Conservation (phyloP, 1,140 invertebrate species). For the Pachypsylla venusta region DNA sequence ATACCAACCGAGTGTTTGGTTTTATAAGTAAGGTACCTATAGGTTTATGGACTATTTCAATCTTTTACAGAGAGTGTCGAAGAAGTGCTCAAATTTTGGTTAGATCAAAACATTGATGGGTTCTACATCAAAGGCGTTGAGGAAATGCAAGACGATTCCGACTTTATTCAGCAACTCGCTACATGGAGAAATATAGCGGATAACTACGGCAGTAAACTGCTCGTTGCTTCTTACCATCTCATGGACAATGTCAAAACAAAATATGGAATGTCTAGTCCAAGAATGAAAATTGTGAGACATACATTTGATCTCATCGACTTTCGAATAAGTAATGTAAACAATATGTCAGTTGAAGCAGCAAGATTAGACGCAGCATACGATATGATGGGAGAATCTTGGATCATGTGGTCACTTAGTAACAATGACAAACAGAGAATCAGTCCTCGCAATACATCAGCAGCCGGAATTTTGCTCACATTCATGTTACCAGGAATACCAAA, state of each 20-base stretch:
- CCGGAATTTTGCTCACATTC: conserved; percentile 47
- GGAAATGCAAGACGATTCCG: conserved; percentile 26
- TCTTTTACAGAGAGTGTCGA: conserved; percentile 31
- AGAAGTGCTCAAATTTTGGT: conserved; percentile 44
- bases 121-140: conserved; percentile 62
- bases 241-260: not conserved
- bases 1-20: too few relatives aligned
- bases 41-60: too few relatives aligned
- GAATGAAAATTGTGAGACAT: conserved; percentile 35
- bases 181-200: not conserved
- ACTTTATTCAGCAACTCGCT: not conserved
- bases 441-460: conserved; percentile 43
- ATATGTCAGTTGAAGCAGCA: conserved; percentile 37
- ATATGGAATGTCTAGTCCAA: not conserved
- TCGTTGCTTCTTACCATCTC: not conserved
- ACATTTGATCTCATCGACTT: conserved; percentile 56
- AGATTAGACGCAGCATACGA: conserved; percentile 36
- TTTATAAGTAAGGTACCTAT: too few relatives aligned
- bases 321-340: conserved; percentile 40
- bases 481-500: conserved; percentile 62
- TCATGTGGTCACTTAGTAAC: conserved; percentile 57
- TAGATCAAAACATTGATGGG: conserved; percentile 49
- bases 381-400: conserved; percentile 40
- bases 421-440: conserved; percentile 39
- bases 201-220: not conserved